A percentile compares a stretch with the other conserved stretches of the same genome.
These are phyloP conservation scores for Ailuropoda melanoleuca DNA, from an alignment of 2,113 vertebrate genomes.

Conservation along the genomic window DNA sequence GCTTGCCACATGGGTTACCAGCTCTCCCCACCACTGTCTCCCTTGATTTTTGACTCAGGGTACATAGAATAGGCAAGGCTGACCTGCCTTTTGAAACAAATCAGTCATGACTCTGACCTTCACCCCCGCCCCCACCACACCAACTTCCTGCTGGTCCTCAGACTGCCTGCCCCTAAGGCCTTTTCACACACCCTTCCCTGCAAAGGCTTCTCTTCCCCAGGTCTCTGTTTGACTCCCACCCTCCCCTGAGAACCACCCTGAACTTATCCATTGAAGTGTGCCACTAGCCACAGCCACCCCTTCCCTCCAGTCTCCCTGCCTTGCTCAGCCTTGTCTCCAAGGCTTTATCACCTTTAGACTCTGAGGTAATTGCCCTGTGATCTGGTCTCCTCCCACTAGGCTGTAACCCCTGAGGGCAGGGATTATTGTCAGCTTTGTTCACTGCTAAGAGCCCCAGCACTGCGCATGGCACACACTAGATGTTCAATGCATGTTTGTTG, in stretches of 20 bases:
- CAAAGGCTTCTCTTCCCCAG: neutral
- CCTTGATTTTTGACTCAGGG: neutral
- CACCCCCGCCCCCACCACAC: fast-evolving
- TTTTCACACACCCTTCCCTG: neutral
- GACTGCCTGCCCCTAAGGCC: neutral
- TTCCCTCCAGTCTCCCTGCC: neutral
- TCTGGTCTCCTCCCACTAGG: neutral
- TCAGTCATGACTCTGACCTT: no score
- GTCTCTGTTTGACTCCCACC: neutral
- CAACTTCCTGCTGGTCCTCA: neutral
- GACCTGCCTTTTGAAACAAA: neutral
- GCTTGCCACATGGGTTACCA: fast-evolving
- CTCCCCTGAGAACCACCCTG: neutral
- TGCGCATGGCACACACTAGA: neutral
- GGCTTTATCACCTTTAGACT: neutral
- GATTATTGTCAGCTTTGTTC: neutral
- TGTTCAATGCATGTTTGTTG: neutral
- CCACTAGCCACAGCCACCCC: neutral
- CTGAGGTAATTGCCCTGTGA: neutral
- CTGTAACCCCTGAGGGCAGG: neutral
- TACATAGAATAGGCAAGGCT: neutral
- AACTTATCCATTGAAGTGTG: no score
- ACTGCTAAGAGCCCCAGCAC: fast-evolving
- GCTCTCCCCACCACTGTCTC: neutral
- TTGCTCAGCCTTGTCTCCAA: neutral